Base-by-base conservation (phyloP, 1,140 invertebrate genomes). In the Leptopilina boulardi region DNA sequence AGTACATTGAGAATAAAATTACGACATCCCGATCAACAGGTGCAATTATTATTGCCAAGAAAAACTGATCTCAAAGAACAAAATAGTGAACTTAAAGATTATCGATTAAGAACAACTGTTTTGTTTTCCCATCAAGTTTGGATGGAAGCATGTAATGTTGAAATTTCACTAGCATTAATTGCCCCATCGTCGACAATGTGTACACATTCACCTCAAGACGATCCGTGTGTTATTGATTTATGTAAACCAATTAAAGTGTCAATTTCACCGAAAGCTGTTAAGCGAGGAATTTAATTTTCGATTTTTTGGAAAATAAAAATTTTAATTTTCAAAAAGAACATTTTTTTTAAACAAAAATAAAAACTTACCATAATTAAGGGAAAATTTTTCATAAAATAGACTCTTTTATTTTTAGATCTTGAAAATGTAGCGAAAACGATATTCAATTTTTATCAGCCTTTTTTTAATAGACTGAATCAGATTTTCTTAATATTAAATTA, bases 181-280 rank as follows among this genome's bases (percentile, higher is more conserved):
- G 94, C 97, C 15, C 93, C 94, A 6, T 95, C 96, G 42, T 92
- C 93, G 76, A 82, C 92, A 82, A 84, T 91, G 83, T 89, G 89
- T 18, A 85, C 82, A 6, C 87, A 93, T 59, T 89, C 91, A 56
- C 90, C 92, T 26, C 91, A 92, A 75, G 93, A 93, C 70, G 92
- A 94, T 83, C 93, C 93, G 18, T 93, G 93, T 71, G 92, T 96
- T 2, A 93, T 98, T 76, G 96, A 98, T 85, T 91, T 99, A 2
- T 97, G 97, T 86, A 96, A 97, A 86, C 96, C 97, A 13, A 96
- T 97, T 0, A 96, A 97, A 88, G 94, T 98, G n/a, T 94, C 96
- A 34, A 95, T 98, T 59, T 94, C 95, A 19, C 96, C 96, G 0
- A 98, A 98, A 90, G 94, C 96, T 5, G 94, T 97, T 9, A 97